phyloP scores from a whole-genome alignment of 2,797 vertebrate genomes.

The Setipinna tenuifilis region DNA sequence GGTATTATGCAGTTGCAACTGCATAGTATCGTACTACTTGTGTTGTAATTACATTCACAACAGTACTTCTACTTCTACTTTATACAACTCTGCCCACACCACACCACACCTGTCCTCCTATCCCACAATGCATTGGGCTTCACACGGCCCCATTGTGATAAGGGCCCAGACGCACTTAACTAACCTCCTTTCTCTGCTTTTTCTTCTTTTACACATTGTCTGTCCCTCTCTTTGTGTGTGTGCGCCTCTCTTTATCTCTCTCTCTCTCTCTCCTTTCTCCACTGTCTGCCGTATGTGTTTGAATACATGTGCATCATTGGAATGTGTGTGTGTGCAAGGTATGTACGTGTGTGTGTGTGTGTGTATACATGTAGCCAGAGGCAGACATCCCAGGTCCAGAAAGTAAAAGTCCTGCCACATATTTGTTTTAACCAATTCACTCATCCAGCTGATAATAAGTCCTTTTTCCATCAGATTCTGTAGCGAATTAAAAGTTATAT shows the following conservation, averaged over 20 bases:
- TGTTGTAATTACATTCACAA: no score
- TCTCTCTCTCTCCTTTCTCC: constrained; percentile 34
- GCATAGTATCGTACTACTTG: no score
- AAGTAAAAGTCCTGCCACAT: no score
- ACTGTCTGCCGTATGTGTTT: constrained; percentile 44
- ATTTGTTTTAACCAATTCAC: no score
- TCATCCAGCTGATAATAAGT: no score
- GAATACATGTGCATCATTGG: no score
- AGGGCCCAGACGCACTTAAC: neutral
- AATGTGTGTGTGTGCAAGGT: neutral
- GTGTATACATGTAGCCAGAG: constrained; percentile 29
- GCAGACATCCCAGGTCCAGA: no score
- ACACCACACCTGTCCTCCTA: neutral
- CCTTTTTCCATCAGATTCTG: no score
- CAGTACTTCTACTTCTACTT: no score
- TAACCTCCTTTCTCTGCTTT: neutral
- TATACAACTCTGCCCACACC: no score
- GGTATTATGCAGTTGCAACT: no score
- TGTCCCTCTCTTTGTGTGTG: constrained; percentile 13
- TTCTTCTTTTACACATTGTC: neutral
- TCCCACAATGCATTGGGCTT: constrained; percentile 34
- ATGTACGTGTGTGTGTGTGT: neutral
- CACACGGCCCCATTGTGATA: neutral
- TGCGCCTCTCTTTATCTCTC: constrained; percentile 27
- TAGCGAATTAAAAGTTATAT: no score